Conservation (phyloP, 2,113 vertebrate species). For the Lasiurus cinereus region DNA sequence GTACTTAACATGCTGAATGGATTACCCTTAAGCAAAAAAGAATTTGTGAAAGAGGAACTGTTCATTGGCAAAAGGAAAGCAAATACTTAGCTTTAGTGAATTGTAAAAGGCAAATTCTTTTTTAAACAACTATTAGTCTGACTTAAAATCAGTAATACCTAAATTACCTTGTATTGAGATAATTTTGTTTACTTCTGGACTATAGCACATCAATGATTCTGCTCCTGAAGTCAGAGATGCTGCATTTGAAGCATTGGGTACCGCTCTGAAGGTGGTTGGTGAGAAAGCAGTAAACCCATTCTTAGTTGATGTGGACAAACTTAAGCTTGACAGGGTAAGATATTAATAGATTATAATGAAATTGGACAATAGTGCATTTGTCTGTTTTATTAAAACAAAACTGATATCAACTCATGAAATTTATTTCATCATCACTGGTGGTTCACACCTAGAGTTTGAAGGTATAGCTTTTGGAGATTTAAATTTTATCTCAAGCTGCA, state of each 20-base stretch:
- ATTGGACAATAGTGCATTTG: background rate
- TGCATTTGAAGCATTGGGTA: slow-evolving; percentile 97
- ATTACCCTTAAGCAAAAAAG: slow-evolving; percentile 18
- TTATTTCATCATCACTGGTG: slow-evolving; percentile 21
- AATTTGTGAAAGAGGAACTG: slow-evolving; percentile 45
- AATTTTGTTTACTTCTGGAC: slow-evolving; percentile 63
- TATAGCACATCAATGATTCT: slow-evolving; percentile 98
- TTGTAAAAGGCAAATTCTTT: slow-evolving; percentile 50
- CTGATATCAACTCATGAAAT: background rate
- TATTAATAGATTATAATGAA: slow-evolving; percentile 52
- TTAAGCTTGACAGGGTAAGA: slow-evolving; percentile 97
- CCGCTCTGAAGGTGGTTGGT: slow-evolving; percentile 97
- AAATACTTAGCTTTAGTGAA: slow-evolving; percentile 39
- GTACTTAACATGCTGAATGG: background rate
- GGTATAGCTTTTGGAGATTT: slow-evolving; percentile 39
- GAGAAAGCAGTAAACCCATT: slow-evolving; percentile 98
- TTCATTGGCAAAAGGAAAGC: slow-evolving; percentile 44
- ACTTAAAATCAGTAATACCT: slow-evolving; percentile 54
- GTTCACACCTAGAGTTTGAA: slow-evolving; percentile 25
- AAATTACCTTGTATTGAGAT: slow-evolving; percentile 41
- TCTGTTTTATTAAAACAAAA: slow-evolving; percentile 9
- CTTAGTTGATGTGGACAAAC: slow-evolving; percentile 95
- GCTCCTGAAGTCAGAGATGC: slow-evolving; percentile 98
- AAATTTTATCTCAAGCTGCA: slow-evolving; percentile 28
- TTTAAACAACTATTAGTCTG: background rate